Percentiles rank a stretch among this genome's conserved stretches.
Conservation (phyloP, 2,113 vertebrate genomes). For the Microcebus jonahi region DNA sequence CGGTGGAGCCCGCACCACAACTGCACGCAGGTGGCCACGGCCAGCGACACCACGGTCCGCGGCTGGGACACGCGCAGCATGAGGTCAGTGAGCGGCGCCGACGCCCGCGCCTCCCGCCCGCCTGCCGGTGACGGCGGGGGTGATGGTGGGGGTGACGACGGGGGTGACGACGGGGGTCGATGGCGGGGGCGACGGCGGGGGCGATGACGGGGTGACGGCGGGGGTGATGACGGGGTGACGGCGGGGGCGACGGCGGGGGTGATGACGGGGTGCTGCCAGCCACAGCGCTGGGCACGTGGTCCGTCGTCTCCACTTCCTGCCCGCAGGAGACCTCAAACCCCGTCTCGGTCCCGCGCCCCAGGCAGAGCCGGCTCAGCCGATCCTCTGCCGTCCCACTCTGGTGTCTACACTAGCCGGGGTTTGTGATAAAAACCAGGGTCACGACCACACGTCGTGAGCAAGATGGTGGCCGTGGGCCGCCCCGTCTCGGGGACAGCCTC, state of each 20-base stretch:
- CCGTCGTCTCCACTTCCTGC: not conserved
- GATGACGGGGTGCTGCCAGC: not conserved
- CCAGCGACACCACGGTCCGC: conserved; percentile 93
- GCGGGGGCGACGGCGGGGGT: too few species aligned
- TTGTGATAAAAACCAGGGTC: not conserved
- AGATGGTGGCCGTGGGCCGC: not conserved
- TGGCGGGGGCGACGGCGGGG: too few species aligned
- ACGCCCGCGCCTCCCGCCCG: accelerated
- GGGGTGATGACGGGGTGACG: too few species aligned
- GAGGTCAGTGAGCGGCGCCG: conserved; percentile 87
- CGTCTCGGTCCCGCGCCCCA: not conserved
- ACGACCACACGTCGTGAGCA: not conserved
- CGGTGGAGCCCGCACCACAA: conserved; percentile 99
- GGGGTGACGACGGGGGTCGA: too few species aligned
- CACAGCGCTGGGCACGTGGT: accelerated
- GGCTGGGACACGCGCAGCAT: conserved; percentile 98
- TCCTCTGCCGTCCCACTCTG: not conserved
- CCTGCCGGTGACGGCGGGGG: too few species aligned
- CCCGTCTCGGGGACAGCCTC: not conserved
- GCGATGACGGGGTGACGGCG: too few species aligned
- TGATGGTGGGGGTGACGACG: too few species aligned
- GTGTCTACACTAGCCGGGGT: not conserved
- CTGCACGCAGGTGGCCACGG: conserved; percentile 96
- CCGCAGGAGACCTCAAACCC: not conserved
- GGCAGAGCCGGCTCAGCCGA: not conserved